phyloP scores from a whole-genome alignment of 2,797 vertebrate species.

The Thaleichthys pacificus region DNA sequence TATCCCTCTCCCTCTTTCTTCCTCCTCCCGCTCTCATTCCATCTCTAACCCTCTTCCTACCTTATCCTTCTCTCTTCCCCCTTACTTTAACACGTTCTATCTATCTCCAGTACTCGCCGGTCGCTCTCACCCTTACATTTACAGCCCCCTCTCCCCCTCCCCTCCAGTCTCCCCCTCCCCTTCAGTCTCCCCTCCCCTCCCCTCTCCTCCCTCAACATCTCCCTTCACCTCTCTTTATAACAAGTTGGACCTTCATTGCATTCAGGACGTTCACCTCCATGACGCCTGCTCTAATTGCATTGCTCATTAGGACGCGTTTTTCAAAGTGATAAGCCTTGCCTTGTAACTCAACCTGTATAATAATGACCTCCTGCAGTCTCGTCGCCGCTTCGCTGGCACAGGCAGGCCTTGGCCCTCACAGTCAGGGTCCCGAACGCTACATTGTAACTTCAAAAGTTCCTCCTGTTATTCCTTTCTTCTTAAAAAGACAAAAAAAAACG shows the following conservation, averaged over 20 bases:
- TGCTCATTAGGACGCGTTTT: conserved; percentile 35
- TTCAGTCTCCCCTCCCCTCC: background rate
- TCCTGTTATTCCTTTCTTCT: too few species aligned
- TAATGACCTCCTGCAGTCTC: too few species aligned
- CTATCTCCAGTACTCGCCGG: conserved; percentile 1
- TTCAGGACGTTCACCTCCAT: conserved; percentile 53
- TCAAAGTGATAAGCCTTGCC: conserved; percentile 31
- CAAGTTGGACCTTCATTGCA: conserved; percentile 59
- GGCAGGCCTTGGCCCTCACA: too few species aligned
- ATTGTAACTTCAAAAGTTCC: too few species aligned
- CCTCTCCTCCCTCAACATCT: background rate
- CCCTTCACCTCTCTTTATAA: conserved; percentile 45
- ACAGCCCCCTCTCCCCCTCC: background rate
- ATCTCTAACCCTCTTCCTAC: background rate
- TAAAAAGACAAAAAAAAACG: background rate
- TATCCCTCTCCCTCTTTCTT: background rate
- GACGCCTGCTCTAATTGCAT: conserved; percentile 48
- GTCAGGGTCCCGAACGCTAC: too few species aligned
- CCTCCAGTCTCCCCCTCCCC: background rate
- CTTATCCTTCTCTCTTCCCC: background rate
- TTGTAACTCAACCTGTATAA: too few species aligned
- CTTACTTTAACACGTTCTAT: background rate
- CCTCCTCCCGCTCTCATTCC: conserved; percentile 2
- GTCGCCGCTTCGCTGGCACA: too few species aligned
- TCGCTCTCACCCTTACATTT: conserved; percentile 3